Evolutionary conservation across 2,797 vertebrate species (phyloP), one percentile per base, ranked within the genome.

Genomic region (Pristis pectinata): DNA sequence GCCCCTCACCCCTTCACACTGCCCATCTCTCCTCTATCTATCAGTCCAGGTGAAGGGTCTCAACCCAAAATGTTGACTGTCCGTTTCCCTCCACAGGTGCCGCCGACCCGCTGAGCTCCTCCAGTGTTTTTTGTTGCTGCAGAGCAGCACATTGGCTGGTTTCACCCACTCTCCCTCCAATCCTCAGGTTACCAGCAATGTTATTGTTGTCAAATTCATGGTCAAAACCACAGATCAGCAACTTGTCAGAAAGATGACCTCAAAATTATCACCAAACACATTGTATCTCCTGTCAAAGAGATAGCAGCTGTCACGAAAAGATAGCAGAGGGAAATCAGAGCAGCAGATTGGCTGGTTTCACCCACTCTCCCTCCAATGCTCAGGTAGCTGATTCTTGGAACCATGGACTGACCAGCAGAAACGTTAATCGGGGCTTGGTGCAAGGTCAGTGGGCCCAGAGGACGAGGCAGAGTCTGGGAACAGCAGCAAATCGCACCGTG

Each of bases 211-310:
- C 96, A 97, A 97, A 96, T 97, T 97, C 96, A 95, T 41, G 93
- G 92, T 96, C 22, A 96, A 96, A 96, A 97, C 97, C 97, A 97
- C 97, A 98, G 97, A 97, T 97, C 97, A 97, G 97, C 97, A 97
- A 97, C 97, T 97, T 97, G 97, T 97, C 97, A 98, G 97, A 98
- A 98, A 98, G 97, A 98, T 97, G 97, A 97, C 97, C 97, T 97
- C 96, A 95, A 96, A 97, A 97, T 97, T 97, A 98, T 97, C 97
- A 97, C 97, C 96, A 97, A 97, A 97, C 96, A 19, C 95, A 96
- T 95, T 24, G 19, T n/a, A 27, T 67, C 87, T 91, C n/a, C 61
- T 19, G n/a, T 67, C 6, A 41, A 10, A 41, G 59, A 91, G 87
- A 91, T 37, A 91, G 87, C 56, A 64, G 59, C 1, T 27, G 27